Conservation (phyloP, 2,797 vertebrate species). For the Sphaeramia orbicularis region DNA sequence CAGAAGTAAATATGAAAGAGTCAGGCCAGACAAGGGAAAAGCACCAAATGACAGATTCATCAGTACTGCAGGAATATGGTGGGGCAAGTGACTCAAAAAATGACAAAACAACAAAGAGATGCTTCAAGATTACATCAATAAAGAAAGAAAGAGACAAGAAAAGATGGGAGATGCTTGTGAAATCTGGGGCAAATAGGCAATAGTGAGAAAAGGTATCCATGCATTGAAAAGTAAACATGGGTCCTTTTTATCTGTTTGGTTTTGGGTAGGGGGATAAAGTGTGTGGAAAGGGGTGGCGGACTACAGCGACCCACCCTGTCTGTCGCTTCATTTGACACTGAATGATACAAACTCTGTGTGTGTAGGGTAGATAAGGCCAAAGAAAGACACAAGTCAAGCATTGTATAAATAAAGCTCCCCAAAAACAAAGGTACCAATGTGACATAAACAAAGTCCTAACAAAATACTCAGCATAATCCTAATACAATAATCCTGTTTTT, state of each 20-base stretch:
- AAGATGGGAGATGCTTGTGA: slow-evolving; percentile 27
- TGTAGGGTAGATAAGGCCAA: slow-evolving; percentile 62
- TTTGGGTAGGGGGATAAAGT: slow-evolving; percentile 2
- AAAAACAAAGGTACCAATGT: not conserved
- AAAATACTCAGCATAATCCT: not conserved
- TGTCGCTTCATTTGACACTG: slow-evolving; percentile 49
- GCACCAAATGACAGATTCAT: slow-evolving; percentile 18
- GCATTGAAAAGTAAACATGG: slow-evolving; percentile 29
- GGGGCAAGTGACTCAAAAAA: not conserved
- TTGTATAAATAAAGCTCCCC: slow-evolving; percentile 9
- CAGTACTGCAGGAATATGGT: slow-evolving; percentile 1
- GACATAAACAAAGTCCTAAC: slow-evolving; percentile 38
- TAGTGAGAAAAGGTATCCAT: slow-evolving; percentile 10
- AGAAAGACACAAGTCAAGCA: slow-evolving; percentile 40
- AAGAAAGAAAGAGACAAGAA: slow-evolving; percentile 40
- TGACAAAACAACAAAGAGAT: slow-evolving; percentile 14
- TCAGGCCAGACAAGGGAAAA: not conserved
- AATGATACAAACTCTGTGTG: slow-evolving; percentile 63
- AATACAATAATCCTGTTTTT: slow-evolving; percentile 26
- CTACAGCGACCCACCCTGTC: slow-evolving; percentile 50
- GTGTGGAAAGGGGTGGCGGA: slow-evolving; percentile 15
- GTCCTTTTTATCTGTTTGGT: slow-evolving; percentile 40
- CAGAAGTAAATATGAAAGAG: slow-evolving; percentile 2
- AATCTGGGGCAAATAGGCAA: slow-evolving; percentile 1
- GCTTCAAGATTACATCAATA: slow-evolving; percentile 13